phyloP scores from a whole-genome alignment of 2,797 vertebrate genomes.

The Halcyon leucocephala region DNA sequence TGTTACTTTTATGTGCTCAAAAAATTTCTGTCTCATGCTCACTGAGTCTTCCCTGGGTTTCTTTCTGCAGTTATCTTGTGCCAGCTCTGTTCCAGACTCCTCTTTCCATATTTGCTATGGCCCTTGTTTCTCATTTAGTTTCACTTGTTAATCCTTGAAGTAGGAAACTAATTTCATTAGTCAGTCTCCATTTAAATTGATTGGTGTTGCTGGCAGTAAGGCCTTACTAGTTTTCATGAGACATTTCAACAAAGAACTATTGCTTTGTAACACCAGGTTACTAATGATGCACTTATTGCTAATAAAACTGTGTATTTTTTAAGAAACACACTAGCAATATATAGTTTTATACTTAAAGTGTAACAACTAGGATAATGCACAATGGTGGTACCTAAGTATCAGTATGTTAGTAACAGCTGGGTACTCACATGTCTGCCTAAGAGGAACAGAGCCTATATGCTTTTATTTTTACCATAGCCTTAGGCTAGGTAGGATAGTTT shows the following conservation, averaged over 20 bases:
- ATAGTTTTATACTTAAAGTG: not conserved
- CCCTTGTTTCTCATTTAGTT: not conserved
- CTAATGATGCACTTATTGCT: accelerated
- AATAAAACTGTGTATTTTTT: not conserved
- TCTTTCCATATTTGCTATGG: not conserved
- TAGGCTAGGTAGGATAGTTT: not conserved
- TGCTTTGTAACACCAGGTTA: not conserved
- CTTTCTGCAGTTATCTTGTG: not conserved
- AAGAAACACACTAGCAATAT: not conserved
- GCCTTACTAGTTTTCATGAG: not conserved
- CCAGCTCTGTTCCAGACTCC: not conserved
- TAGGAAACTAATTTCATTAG: not conserved
- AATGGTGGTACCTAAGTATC: not conserved
- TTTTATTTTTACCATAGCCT: not conserved
- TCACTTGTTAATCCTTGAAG: not conserved
- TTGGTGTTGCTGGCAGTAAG: not conserved
- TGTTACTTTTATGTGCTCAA: not conserved
- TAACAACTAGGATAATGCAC: not conserved
- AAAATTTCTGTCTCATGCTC: not conserved
- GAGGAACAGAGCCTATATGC: not conserved
- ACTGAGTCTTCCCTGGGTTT: not conserved
- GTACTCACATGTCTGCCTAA: accelerated
- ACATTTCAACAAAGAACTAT: not conserved
- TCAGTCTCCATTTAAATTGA: not conserved
- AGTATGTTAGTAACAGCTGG: not conserved